Percentiles rank a stretch among this genome's conserved stretches.
phyloP scores from a whole-genome alignment of 64 coral and sea anemone genomes.

The Montipora efflorescens region DNA sequence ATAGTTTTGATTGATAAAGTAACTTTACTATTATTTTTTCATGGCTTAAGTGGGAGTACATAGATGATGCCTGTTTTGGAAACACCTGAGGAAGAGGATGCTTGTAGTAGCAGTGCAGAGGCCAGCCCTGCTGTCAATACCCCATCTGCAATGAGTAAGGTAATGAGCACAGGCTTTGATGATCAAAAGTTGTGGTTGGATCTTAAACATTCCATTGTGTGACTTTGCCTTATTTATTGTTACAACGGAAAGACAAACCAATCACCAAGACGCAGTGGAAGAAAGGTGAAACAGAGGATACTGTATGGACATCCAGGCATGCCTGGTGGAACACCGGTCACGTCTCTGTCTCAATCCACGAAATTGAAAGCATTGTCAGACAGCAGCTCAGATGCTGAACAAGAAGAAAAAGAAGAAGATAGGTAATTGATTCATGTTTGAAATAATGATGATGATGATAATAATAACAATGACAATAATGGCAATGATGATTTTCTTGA shows the following conservation, averaged over 20 bases:
- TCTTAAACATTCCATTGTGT: background rate
- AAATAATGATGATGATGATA: too few species aligned
- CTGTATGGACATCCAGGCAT: slow-evolving; percentile 53
- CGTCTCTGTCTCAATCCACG: slow-evolving; percentile 8
- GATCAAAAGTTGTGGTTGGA: background rate
- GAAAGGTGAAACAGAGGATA: slow-evolving; percentile 60
- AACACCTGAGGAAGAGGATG: slow-evolving; percentile 9
- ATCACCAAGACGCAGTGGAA: slow-evolving; percentile 65
- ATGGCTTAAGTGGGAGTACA: too few species aligned
- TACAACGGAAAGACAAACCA: background rate
- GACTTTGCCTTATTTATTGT: background rate
- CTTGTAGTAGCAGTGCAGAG: background rate
- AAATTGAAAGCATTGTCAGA: slow-evolving; percentile 24
- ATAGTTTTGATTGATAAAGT: too few species aligned
- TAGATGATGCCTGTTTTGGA: slow-evolving; percentile 23
- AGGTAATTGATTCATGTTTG: background rate
- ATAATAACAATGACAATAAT: too few species aligned
- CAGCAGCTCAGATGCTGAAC: slow-evolving; percentile 57
- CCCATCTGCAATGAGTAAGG: background rate
- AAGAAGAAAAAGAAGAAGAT: slow-evolving; percentile 32
- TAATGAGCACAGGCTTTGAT: background rate
- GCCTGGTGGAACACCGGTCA: background rate
- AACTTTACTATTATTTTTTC: too few species aligned
- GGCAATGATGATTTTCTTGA: too few species aligned
- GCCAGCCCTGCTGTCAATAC: background rate